Evolutionary conservation across 2,113 vertebrate genomes (phyloP).

Genomic region (Oryctolagus cuniculus): mOryCun1.1 NC_091449.1:13242501-13243000

Average conservation of each 20-base stretch:
- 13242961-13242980: conserved; percentile 53
- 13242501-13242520: conserved; percentile 80
- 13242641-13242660: conserved; percentile 78
- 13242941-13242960: not conserved
- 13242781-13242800: conserved; percentile 58
- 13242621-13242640: conserved; percentile 94
- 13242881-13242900: no score
- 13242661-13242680: conserved; percentile 82
- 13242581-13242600: conserved; percentile 94
- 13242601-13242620: conserved; percentile 94
- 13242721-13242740: conserved; percentile 71
- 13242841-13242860: not conserved
- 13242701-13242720: conserved; percentile 78
- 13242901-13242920: conserved; percentile 38
- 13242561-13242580: conserved; percentile 95
- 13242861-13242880: conserved; percentile 11
- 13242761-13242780: conserved; percentile 29
- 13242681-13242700: conserved; percentile 83
- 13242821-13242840: conserved; percentile 10
- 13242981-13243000: conserved; percentile 6
- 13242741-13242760: conserved; percentile 47
- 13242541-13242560: conserved; percentile 91
- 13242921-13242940: conserved; percentile 50
- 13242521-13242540: conserved; percentile 81
- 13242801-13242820: conserved; percentile 37